phyloP scores from a whole-genome alignment of 2,888 invertebrate genomes.

The Tridacna crocea region DNA sequence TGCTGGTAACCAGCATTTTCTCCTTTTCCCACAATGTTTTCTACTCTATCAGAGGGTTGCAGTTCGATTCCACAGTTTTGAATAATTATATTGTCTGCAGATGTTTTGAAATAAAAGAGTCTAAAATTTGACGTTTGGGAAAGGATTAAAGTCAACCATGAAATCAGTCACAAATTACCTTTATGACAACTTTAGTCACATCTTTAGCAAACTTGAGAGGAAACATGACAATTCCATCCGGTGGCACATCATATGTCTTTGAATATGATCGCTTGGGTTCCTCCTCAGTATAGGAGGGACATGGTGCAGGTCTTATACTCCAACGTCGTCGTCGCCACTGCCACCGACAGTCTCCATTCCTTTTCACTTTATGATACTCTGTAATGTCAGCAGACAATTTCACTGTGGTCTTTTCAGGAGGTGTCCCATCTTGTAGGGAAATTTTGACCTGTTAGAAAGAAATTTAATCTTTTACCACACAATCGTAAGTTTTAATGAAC shows the following conservation, averaged over 20 bases:
- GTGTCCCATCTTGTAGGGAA: constrained; percentile 65
- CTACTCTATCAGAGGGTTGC: too few relatives aligned
- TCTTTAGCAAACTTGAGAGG: constrained; percentile 17
- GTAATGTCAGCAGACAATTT: constrained; percentile 60
- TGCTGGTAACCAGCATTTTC: too few relatives aligned
- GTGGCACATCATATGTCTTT: constrained; percentile 24
- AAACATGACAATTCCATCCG: constrained; percentile 36
- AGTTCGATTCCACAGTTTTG: too few relatives aligned
- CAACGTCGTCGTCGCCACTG: background rate
- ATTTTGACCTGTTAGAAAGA: constrained; percentile 64
- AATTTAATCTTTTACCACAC: background rate
- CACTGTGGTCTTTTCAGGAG: constrained; percentile 41
- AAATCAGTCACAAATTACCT: background rate
- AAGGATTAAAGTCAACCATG: background rate
- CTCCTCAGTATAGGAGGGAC: constrained; percentile 4
- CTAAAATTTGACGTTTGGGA: too few relatives aligned
- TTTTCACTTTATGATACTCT: constrained; percentile 21
- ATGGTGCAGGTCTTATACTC: too few relatives aligned
- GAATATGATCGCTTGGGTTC: background rate
- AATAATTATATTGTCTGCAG: too few relatives aligned
- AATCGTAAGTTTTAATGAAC: too few relatives aligned
- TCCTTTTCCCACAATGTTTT: too few relatives aligned
- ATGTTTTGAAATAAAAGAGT: too few relatives aligned
- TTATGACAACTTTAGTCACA: constrained; percentile 28
- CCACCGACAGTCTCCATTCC: background rate